Conservation (phyloP, 2,888 invertebrate genomes). For the Minunthozetes semirufus region DNA sequence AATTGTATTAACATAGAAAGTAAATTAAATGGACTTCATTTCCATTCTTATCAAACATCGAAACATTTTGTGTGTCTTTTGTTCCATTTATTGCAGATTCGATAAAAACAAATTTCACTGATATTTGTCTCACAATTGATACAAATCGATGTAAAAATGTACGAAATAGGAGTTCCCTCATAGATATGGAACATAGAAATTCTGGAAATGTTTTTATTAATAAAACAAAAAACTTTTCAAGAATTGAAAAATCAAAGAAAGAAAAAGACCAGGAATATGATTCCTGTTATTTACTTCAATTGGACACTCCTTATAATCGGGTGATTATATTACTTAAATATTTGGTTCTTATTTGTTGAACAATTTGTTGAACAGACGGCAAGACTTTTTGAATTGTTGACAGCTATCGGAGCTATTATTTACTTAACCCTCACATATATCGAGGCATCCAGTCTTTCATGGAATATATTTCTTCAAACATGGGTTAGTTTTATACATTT, state of each 20-base stretch:
- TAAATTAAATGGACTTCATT: too few relatives aligned
- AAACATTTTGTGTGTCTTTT: too few relatives aligned
- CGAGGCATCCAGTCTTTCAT: conserved; percentile 83
- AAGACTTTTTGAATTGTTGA: conserved; percentile 66
- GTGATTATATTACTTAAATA: background rate
- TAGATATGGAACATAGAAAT: too few relatives aligned
- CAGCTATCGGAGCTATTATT: conserved; percentile 72
- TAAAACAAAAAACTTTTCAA: too few relatives aligned
- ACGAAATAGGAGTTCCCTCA: too few relatives aligned
- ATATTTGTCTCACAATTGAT: background rate
- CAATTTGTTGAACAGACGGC: conserved; percentile 50
- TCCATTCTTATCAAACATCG: too few relatives aligned
- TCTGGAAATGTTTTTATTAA: too few relatives aligned
- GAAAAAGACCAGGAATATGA: too few relatives aligned
- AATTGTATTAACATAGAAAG: background rate
- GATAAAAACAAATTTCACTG: background rate
- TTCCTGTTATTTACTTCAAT: conserved; percentile 9
- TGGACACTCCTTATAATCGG: background rate
- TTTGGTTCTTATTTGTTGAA: too few relatives aligned
- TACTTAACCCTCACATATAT: conserved; percentile 76
- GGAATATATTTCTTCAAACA: conserved; percentile 89
- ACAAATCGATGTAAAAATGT: background rate
- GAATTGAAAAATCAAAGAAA: background rate
- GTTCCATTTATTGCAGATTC: background rate
- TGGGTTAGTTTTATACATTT: conserved; percentile 65